Evolutionary conservation across 1,140 invertebrate genomes (phyloP).

Genomic region (Venturia canescens): DNA sequence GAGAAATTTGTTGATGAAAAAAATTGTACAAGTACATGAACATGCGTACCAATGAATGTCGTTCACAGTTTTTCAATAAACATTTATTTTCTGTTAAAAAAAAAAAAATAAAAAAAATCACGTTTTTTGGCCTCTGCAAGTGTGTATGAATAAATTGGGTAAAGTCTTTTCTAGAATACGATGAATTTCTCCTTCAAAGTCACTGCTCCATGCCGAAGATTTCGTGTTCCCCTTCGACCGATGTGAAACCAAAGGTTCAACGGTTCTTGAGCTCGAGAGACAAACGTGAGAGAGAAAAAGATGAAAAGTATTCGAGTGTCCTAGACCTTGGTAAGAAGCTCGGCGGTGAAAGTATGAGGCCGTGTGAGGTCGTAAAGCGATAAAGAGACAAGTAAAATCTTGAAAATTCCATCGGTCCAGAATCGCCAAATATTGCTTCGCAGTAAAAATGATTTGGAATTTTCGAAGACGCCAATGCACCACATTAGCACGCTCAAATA

Average conservation of each 20-base stretch:
- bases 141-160: too few species aligned
- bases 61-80: too few species aligned
- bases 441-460: too few species aligned
- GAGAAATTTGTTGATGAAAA: too few species aligned
- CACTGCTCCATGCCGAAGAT: too few species aligned
- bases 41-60: too few species aligned
- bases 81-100: too few species aligned
- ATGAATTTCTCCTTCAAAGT: too few species aligned
- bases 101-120: too few species aligned
- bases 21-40: too few species aligned
- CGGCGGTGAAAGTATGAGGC: constrained; percentile 19
- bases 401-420: not conserved
- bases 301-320: not conserved
- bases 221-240: not conserved
- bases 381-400: not conserved
- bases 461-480: not conserved
- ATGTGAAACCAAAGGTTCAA: not conserved
- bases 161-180: too few species aligned
- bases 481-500: not conserved
- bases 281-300: not conserved
- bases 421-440: not conserved
- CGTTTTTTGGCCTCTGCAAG: too few species aligned
- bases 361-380: not conserved
- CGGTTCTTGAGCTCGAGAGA: not conserved
- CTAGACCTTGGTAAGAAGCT: constrained; percentile 12